phyloP scores from a whole-genome alignment of 30 jellyfish, hydroid and myxozoan species.

The Aurelia sp. region DNA sequence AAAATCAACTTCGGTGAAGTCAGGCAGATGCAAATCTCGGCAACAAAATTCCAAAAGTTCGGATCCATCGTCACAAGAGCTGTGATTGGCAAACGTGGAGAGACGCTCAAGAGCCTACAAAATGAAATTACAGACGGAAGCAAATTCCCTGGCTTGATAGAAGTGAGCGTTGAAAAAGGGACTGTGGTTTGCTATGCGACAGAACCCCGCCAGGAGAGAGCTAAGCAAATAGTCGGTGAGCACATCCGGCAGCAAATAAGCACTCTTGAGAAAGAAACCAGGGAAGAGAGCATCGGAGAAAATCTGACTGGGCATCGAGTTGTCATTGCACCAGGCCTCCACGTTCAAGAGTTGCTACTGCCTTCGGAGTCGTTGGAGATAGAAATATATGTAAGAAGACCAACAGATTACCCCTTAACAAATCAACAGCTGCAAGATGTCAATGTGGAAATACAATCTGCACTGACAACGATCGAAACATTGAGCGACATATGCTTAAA shows the following conservation, averaged over 20 bases:
- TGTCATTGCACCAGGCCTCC: conserved; percentile 15
- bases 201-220: not conserved
- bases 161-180: not conserved
- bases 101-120: conserved; percentile 19
- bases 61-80: conserved; percentile 25
- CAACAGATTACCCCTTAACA: not conserved
- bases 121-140: not conserved
- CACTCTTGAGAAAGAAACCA: not conserved
- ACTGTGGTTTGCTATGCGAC: not conserved
- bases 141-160: conserved; percentile 21
- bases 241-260: not conserved
- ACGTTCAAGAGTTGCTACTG: not conserved
- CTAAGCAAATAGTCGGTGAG: not conserved
- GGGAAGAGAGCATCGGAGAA: conserved; percentile 13
- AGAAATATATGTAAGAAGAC: not conserved
- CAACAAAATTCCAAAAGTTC: not conserved
- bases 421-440: not conserved
- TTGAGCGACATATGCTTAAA: not conserved
- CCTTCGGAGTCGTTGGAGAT: not conserved
- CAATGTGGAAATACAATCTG: not conserved
- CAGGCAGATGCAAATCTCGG: not conserved
- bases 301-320: conserved; percentile 14
- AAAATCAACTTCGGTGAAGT: not conserved
- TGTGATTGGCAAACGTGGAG: conserved; percentile 45
- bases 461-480: not conserved